phyloP scores from a whole-genome alignment of 2,797 vertebrate genomes.

The Xerus rutilus region DNA sequence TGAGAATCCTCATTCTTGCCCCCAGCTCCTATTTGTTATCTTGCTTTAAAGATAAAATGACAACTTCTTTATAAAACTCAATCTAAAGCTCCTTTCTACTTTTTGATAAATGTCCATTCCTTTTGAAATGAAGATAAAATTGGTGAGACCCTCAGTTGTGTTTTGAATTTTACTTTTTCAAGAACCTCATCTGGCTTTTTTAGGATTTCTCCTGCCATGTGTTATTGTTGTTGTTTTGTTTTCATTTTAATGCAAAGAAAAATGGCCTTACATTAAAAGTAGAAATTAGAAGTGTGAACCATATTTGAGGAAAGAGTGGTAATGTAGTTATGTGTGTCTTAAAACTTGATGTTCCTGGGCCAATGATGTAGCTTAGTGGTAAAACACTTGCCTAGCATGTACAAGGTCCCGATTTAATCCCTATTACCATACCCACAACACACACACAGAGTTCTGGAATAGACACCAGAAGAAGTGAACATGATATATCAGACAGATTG shows the following conservation, averaged over 20 bases:
- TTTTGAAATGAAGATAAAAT: conserved; percentile 14
- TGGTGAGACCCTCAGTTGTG: not conserved
- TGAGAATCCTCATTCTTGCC: not conserved
- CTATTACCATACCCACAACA: too few relatives aligned
- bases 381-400: too few relatives aligned
- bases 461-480: conserved; percentile 42
- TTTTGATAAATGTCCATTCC: not conserved
- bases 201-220: conserved; percentile 6
- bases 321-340: not conserved
- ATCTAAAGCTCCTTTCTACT: not conserved
- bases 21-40: not conserved
- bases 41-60: not conserved
- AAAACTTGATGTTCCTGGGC: not conserved
- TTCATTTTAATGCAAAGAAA: not conserved
- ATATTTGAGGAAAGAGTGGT: conserved; percentile 42
- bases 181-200: conserved; percentile 24
- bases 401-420: too few relatives aligned
- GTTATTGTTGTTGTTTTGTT: not conserved
- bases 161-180: conserved; percentile 40
- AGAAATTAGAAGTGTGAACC: not conserved
- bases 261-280: conserved; percentile 7
- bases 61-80: conserved; percentile 18
- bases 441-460: not conserved
- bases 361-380: too few relatives aligned
- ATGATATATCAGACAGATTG: conserved; percentile 1